Evolutionary conservation across 2,888 invertebrate species (phyloP), one percentile per base, ranked within the genome.

Genomic region (Agelastica alni): DNA sequence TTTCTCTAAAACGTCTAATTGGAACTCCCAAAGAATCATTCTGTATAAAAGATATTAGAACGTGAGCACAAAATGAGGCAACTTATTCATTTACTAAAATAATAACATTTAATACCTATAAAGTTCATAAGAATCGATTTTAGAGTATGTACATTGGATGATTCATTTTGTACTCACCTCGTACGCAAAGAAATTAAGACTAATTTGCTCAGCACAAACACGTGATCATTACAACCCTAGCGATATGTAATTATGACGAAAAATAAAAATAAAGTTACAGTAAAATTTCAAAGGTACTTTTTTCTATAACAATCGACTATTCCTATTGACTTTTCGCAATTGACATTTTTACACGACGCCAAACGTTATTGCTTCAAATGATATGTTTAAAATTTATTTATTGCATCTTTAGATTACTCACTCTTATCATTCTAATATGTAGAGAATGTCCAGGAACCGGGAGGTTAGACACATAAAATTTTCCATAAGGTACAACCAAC

Each of bases 331-430:
- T n/a, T n/a, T n/a, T n/a, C n/a, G n/a, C n/a, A n/a, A n/a, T n/a
- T n/a, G n/a, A n/a, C n/a, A n/a, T n/a, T n/a, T n/a, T 16, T 16
- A 28, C 10, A 14, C 32, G n/a, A 32, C 32, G n/a, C 34, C 5
- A 13, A 10, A 5, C 13, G 6, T 32, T 56, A 56, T 56, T 56
- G 56, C 56, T 53, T 34, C 6, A 9, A 45, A 53, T 53, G 56
- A 56, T 56, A 56, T 56, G 56, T 56, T 41, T 36, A 1, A 7
- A 18, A 34, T 36, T 43, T 43, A 12, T 10, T 47, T 47, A 39
- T 47, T 47, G 39, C 39, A n/a, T n/a, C n/a, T n/a, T n/a, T n/a
- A n/a, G n/a, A n/a, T n/a, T n/a, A n/a, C n/a, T n/a, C n/a, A n/a
- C n/a, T n/a, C n/a, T n/a, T n/a, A n/a, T n/a, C n/a, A n/a, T n/a